phyloP scores from a whole-genome alignment of 2,888 invertebrate genomes.

The Phaonia tiefii region DNA sequence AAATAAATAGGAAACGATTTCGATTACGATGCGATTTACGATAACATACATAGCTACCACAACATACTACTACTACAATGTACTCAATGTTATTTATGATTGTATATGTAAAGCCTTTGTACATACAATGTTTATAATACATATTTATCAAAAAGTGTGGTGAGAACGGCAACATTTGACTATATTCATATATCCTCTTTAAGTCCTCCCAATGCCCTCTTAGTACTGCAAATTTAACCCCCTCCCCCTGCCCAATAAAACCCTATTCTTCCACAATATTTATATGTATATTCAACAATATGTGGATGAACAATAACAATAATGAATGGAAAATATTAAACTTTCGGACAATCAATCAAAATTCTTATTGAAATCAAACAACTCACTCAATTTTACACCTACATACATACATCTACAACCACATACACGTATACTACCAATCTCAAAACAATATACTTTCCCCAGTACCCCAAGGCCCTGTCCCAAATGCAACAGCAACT shows the following conservation, averaged over 20 bases:
- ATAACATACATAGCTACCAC: not conserved
- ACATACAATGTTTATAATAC: slow-evolving; percentile 18
- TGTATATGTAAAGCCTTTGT: slow-evolving; percentile 30
- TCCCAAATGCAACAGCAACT: not conserved
- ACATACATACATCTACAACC: slow-evolving; percentile 9
- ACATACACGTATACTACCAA: slow-evolving; percentile 26
- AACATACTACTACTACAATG: not conserved
- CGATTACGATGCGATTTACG: too few species aligned
- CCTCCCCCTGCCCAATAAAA: slow-evolving; percentile 21
- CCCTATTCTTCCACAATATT: slow-evolving; percentile 8
- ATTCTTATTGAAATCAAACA: slow-evolving; percentile 70
- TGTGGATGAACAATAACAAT: slow-evolving; percentile 49
- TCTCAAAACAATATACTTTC: slow-evolving; percentile 3
- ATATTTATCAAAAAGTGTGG: not conserved
- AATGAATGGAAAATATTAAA: slow-evolving; percentile 69
- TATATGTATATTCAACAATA: slow-evolving; percentile 32
- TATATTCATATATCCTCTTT: slow-evolving; percentile 18
- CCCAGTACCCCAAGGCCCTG: too few species aligned
- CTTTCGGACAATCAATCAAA: slow-evolving; percentile 80
- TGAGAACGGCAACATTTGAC: too few species aligned
- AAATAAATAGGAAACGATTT: not conserved
- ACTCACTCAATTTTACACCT: slow-evolving; percentile 37
- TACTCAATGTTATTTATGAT: slow-evolving; percentile 36
- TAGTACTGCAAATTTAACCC: slow-evolving; percentile 29
- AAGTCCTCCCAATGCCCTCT: not conserved